Percentiles rank a stretch among this genome's conserved stretches.
Evolutionary conservation across 2,113 vertebrate genomes (phyloP).

Genomic region (Chelonoidis abingdonii): DNA sequence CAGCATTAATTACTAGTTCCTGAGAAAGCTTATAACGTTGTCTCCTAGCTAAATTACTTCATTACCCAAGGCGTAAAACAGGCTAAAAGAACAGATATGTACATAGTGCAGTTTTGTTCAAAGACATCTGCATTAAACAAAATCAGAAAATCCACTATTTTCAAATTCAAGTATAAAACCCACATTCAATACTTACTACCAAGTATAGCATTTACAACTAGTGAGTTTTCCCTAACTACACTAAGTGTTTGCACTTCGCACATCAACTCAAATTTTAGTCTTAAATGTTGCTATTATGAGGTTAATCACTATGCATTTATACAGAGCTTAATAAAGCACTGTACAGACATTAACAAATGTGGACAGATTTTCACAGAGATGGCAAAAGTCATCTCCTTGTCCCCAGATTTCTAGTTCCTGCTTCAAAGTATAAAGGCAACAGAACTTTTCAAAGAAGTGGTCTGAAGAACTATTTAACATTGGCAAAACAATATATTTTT

Average conservation of each 20-base stretch:
- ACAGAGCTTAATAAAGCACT: not conserved
- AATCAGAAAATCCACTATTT: not conserved
- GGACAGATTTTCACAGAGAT: no score
- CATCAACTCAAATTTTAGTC: not conserved
- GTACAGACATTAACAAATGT: not conserved
- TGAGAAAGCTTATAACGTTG: not conserved
- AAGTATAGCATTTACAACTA: not conserved
- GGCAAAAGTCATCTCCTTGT: no score
- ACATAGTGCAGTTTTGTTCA: not conserved
- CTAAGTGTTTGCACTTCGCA: not conserved
- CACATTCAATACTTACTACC: not conserved
- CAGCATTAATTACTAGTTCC: not conserved
- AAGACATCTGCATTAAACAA: not conserved
- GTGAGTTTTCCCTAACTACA: not conserved
- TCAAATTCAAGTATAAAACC: not conserved
- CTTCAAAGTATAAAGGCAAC: no score
- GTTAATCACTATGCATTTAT: not conserved
- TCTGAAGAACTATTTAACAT: no score
- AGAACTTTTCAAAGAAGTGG: no score
- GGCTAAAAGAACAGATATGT: not conserved
- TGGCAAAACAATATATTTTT: no score
- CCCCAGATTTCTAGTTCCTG: no score
- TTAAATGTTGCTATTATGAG: not conserved
- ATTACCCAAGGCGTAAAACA: not conserved
- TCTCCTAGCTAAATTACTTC: not conserved